phyloP scores from a whole-genome alignment of 2,113 vertebrate species.

The Galeopterus variegatus region DNA sequence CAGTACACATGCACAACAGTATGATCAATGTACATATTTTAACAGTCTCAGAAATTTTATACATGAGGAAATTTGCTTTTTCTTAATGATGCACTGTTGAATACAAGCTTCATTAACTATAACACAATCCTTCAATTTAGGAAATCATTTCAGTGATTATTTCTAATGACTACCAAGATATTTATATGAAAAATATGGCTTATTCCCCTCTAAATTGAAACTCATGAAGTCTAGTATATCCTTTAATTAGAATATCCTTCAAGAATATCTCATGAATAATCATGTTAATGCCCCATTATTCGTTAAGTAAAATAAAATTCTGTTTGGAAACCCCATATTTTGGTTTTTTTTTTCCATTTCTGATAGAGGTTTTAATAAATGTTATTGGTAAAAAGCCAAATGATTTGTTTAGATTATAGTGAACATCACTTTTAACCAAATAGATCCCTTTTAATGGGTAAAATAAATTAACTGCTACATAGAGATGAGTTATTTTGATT shows the following conservation, averaged over 20 bases:
- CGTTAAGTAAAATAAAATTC: conserved; percentile 70
- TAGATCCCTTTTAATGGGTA: conserved; percentile 70
- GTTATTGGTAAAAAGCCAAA: conserved; percentile 60
- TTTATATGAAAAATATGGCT: conserved; percentile 80
- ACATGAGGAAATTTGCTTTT: conserved; percentile 21
- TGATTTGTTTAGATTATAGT: conserved; percentile 78
- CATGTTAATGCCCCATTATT: conserved; percentile 70
- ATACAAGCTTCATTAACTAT: conserved; percentile 76
- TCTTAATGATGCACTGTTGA: conserved; percentile 65
- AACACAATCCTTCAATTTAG: conserved; percentile 80
- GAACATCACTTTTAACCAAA: conserved; percentile 78
- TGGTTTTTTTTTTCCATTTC: conserved; percentile 39
- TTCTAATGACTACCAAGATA: conserved; percentile 80
- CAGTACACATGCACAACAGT: background rate
- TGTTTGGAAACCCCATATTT: conserved; percentile 63
- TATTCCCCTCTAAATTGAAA: conserved; percentile 66
- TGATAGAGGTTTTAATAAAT: conserved; percentile 58
- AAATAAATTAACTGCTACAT: conserved; percentile 76
- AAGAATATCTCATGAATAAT: conserved; percentile 76
- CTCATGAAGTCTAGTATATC: conserved; percentile 66
- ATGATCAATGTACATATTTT: background rate
- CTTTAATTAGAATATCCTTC: conserved; percentile 82
- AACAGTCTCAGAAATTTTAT: background rate
- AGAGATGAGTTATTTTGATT: conserved; percentile 82
- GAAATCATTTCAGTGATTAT: conserved; percentile 83